Evolutionary conservation across 2,113 vertebrate species (phyloP).

Genomic region (Neogobius melanostomus): DNA sequence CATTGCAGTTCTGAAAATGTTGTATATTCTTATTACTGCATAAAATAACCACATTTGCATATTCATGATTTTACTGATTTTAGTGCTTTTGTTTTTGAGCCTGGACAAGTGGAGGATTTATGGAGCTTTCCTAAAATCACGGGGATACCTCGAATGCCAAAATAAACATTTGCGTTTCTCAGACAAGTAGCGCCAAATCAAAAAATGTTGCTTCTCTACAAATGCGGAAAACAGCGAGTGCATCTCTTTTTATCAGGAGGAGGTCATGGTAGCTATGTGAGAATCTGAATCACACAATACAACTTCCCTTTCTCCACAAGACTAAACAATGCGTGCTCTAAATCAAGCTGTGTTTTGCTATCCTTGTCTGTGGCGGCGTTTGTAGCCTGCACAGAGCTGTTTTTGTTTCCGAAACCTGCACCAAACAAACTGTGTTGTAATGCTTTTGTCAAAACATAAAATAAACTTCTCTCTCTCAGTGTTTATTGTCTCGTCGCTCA

Average conservation of each 20-base stretch:
- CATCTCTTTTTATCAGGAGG: conserved; percentile 1
- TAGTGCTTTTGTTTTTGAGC: too few relatives aligned
- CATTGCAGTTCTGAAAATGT: too few relatives aligned
- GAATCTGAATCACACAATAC: conserved; percentile 11
- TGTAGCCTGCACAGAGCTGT: neutral
- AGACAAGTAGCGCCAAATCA: neutral
- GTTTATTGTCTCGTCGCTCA: neutral
- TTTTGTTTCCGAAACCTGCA: conserved; percentile 4
- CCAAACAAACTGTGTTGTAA: neutral
- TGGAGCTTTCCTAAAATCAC: neutral
- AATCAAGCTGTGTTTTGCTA: conserved; percentile 6
- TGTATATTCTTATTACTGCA: too few relatives aligned
- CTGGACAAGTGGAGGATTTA: too few relatives aligned
- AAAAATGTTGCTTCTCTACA: conserved; percentile 25
- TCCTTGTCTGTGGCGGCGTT: neutral
- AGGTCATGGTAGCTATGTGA: conserved; percentile 1
- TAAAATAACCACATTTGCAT: too few relatives aligned
- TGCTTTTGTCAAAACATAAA: conserved; percentile 8
- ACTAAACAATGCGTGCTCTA: conserved; percentile 13
- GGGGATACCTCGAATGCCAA: neutral
- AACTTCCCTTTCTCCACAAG: neutral
- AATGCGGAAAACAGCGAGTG: neutral
- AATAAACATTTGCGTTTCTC: conserved; percentile 1
- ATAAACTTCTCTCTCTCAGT: neutral
- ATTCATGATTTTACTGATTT: too few relatives aligned